A percentile compares a stretch with the other conserved stretches of the same genome.
Conservation (phyloP, 2,113 vertebrate species). For the Okapia johnstoni region DNA sequence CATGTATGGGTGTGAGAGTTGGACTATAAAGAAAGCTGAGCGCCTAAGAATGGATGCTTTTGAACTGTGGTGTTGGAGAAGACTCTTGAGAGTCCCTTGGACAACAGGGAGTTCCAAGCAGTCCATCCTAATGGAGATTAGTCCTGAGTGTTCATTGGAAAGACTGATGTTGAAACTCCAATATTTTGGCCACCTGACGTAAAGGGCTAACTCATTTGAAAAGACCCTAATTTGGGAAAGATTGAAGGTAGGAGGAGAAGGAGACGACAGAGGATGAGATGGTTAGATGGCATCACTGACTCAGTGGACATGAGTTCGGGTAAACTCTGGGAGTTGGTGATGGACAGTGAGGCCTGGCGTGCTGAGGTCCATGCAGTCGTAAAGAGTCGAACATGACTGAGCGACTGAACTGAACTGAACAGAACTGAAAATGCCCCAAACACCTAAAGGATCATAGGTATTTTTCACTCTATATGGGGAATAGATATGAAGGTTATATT, state of each 20-base stretch:
- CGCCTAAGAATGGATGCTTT: not conserved
- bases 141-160: not conserved
- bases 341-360: rapidly evolving
- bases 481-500: not conserved
- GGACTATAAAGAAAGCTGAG: not conserved
- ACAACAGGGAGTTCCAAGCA: not conserved
- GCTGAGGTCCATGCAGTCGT: not conserved
- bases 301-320: not conserved
- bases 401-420: not conserved
- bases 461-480: not conserved
- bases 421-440: not conserved
- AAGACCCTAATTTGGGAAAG: rapidly evolving
- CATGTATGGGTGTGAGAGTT: not conserved
- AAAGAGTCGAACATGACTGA: not conserved
- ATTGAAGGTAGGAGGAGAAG: not conserved
- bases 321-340: not conserved
- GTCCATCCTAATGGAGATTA: not conserved
- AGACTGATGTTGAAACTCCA: not conserved
- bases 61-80: not conserved
- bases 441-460: not conserved
- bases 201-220: not conserved
- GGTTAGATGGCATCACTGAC: not conserved
- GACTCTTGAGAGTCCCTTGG: not conserved
- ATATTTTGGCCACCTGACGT: not conserved
- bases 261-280: not conserved